Evolutionary conservation across 2,113 vertebrate genomes (phyloP).

Genomic region (Piprites chloris): DNA sequence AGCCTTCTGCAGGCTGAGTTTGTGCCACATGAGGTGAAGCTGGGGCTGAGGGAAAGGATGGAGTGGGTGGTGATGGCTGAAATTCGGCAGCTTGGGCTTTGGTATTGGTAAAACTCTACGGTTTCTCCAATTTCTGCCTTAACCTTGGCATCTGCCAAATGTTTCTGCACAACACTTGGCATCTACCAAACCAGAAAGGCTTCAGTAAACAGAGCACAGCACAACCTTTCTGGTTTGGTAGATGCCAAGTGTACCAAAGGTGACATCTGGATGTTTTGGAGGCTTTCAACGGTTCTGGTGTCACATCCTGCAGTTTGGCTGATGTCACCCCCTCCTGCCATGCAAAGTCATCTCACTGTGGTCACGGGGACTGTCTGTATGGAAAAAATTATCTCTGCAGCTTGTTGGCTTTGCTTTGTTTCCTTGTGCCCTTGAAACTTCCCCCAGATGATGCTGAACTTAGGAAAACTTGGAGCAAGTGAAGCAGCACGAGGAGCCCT

Average conservation of each 20-base stretch:
- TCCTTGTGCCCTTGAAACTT: neutral
- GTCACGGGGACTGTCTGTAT: rapidly evolving
- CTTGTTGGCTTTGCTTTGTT: rapidly evolving
- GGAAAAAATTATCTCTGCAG: neutral
- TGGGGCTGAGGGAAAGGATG: neutral
- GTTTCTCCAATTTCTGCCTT: neutral
- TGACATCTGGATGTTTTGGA: rapidly evolving
- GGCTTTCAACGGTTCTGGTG: neutral
- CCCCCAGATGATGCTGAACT: rapidly evolving
- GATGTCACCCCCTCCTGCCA: neutral
- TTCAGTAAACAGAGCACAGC: too few species aligned
- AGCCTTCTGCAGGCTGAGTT: neutral
- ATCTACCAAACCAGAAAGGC: too few species aligned
- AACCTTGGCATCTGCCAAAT: too few species aligned
- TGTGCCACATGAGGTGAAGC: rapidly evolving
- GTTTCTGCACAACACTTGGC: too few species aligned
- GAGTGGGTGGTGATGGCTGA: neutral
- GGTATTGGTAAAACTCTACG: rapidly evolving
- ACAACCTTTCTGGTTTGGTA: neutral
- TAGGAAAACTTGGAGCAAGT: rapidly evolving
- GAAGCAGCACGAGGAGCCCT: rapidly evolving
- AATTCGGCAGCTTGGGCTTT: neutral
- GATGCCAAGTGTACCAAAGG: rapidly evolving
- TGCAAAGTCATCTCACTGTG: rapidly evolving
- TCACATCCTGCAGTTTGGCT: neutral